These are phyloP conservation scores for Platorchestia sp. DNA, from an alignment of 1,140 invertebrate genomes.

Conservation along the genomic window DNA sequence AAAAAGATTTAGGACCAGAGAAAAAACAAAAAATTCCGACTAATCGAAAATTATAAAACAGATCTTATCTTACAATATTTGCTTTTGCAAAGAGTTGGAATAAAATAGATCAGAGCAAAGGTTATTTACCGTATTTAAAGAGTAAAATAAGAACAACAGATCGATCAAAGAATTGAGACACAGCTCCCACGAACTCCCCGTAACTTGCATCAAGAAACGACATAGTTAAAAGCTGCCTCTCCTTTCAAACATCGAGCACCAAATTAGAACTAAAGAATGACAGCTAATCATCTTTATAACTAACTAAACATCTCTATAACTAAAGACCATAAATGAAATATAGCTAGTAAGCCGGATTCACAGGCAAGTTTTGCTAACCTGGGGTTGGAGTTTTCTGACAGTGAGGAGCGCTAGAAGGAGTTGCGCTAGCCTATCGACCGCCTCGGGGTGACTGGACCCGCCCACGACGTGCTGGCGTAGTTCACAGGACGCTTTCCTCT, in stretches of 20 bases:
- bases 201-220: too few species aligned
- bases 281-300: too few species aligned
- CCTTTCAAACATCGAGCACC: too few species aligned
- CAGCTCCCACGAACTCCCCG: too few species aligned
- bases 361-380: constrained; percentile 53
- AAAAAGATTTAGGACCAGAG: not conserved
- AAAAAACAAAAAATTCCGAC: not conserved
- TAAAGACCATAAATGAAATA: too few species aligned
- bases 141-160: too few species aligned
- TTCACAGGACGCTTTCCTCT: constrained; percentile 82
- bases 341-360: not conserved
- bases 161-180: too few species aligned
- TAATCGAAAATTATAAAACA: not conserved
- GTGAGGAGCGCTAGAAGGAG: constrained; percentile 83
- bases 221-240: too few species aligned
- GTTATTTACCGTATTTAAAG: too few species aligned
- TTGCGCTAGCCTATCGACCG: constrained; percentile 77
- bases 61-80: not conserved
- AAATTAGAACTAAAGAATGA: too few species aligned
- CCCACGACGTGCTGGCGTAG: constrained; percentile 75
- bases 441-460: constrained; percentile 70
- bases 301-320: too few species aligned
- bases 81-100: not conserved
- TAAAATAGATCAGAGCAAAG: not conserved
- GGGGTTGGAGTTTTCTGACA: constrained; percentile 81